phyloP scores from a whole-genome alignment of 2,797 vertebrate genomes.

The Phrynocephalus vlangalii region DNA sequence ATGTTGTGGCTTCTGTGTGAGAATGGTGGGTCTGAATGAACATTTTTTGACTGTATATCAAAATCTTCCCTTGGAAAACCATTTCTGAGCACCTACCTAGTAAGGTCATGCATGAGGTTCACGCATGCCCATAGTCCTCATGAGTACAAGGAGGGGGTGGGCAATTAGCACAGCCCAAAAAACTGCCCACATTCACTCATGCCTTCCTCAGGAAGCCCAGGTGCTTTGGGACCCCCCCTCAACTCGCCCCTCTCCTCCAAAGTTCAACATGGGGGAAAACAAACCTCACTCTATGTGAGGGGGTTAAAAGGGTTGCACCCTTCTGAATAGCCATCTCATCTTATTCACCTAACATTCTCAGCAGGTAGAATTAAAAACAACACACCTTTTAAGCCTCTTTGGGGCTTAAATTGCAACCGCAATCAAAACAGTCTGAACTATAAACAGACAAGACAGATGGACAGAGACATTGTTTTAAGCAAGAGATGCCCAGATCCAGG shows the following conservation, averaged over 20 bases:
- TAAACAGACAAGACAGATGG: neutral
- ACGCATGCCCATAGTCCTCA: neutral
- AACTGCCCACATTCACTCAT: neutral
- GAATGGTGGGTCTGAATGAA: neutral
- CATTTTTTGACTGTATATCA: neutral
- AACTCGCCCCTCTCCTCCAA: no score
- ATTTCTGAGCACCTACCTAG: neutral
- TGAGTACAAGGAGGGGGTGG: no score
- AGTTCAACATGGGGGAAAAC: no score
- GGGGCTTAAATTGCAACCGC: neutral
- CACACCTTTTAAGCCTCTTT: neutral
- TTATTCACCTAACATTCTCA: no score
- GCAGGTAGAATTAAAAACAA: no score
- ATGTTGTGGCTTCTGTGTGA: no score
- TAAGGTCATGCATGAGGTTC: no score
- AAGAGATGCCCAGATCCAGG: neutral
- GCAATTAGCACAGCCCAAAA: neutral
- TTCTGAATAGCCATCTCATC: no score
- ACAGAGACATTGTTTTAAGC: neutral
- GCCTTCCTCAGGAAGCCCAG: neutral
- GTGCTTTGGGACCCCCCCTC: no score
- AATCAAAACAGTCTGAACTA: neutral
- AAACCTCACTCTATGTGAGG: no score
- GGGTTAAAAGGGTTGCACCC: no score
- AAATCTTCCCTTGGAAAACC: neutral